Evolutionary conservation across 2,113 vertebrate species (phyloP), one percentile per base, ranked within the genome.

Genomic region (Dunckerocampus dactyliophorus): DNA sequence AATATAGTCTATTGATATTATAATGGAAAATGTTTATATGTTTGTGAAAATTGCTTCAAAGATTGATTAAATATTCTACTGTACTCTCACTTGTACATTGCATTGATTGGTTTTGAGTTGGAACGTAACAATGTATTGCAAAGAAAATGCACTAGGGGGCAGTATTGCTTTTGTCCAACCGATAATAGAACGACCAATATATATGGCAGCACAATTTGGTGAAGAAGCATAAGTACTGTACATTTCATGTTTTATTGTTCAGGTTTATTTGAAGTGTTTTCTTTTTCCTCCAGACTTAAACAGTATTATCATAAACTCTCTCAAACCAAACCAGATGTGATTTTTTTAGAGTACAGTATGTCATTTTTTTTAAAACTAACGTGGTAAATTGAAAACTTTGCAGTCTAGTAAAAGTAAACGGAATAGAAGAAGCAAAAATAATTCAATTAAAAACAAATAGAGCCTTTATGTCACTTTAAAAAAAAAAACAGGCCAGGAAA

Each of bases 121-220:
- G 22, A 4, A 3, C 31, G 8, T 15, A n/a, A 45, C 1, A 21
- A 19, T 49, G 28, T 20, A 58, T 20, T 12, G 5, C 42, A 20
- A 15, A 48, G 14, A 59, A 48, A 61, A 4, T 63, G 62, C 64
- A 79, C 34, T 47, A 63, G 71, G 80, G 60, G 46, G 51, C 65
- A 76, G 45, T 12, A 3, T 69, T 22, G 45, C 63, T 21, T 57
- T 46, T 20, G n/a, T 11, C 11, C 56, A 13, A 45, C 28, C 20
- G 39, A 2, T 50, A 39, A 46, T 55, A 16, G 16, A 62, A 31
- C 28, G 8, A 17, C 39, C 20, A 34, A 0, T 17, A n/a, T 34
- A 0, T 17, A n/a, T 34, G 5, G 28, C 31, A 20, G 16, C 31
- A 16, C 31, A 37, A 55, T 37, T 34, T 55, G 17, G 52, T 19